Evolutionary conservation across 2,113 vertebrate species (phyloP), one percentile per base, ranked within the genome.

Genomic region (Sylvilagus bachmani): DNA sequence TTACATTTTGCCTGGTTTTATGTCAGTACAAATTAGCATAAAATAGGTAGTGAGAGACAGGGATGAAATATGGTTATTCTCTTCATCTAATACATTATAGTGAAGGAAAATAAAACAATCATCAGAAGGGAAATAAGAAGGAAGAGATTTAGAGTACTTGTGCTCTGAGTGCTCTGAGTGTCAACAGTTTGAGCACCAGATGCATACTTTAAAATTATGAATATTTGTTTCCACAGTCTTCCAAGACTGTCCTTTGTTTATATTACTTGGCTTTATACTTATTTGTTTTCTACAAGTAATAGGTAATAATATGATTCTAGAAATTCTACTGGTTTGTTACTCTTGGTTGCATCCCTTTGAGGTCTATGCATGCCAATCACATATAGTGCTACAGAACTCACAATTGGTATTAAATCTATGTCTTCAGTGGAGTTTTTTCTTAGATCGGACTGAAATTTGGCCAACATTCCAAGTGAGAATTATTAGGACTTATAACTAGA

Each of bases 71-170:
- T 44, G 22, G 49, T 66, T 69, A 51, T 80, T 93, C 74, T 91
- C 94, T 86, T 95, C 78, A 88, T 64, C 75, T 96, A 94, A 97
- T 71, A 27, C 73, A 64, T 61, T 80, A 67, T 49, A 95, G 29
- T 12, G 29, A 38, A 67, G 55, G 94, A 93, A 97, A 97, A 97
- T 80, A 90, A 61, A 90, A 82, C 29, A 92, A 94, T 78, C 55
- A 74, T 71, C 80, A 92, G 58, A 91, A 78, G 94, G 70, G 61
- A 95, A 97, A 97, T 82, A 79, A 70, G 92, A 96, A 67, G 71
- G 55, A 96, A 96, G 64, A 82, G 78, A 73, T 82, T 91, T 90
- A 83, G 27, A 82, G 74, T 58, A 94, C 84, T 19, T 25, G 9
- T 58, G 25, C 19, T 58, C 69, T 94, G 25, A 90, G 9, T 58